Base-by-base conservation (phyloP, 1,140 invertebrate genomes). In the Lordiphosa clarofinis region DNA sequence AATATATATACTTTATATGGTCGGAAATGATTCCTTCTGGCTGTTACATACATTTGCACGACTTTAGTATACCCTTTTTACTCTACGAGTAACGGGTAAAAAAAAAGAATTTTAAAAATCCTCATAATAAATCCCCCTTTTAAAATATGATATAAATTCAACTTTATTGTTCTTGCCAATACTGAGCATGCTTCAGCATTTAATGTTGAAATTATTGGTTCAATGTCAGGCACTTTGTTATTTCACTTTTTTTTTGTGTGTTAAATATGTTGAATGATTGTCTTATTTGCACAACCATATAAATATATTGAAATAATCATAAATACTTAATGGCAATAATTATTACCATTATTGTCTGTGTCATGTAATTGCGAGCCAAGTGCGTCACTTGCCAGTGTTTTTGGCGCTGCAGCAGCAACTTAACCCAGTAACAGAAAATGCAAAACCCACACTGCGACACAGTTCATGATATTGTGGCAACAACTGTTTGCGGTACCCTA, bases 371-470 rank as follows among this genome's bases (percentile, higher is more conserved):
- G 75, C 75, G 59, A 52, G 42, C 56, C 70, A 66, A 69, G 56
- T 61, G 59, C 49, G 61, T 40, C 40, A 49, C 46, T 55, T 35
- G 54, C 57, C 47, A 49, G 56, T 36, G 37, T 43, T 13, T 36
- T 21, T 39, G 48, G 13, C 13, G 47, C 39, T 50, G 63, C 39
- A 50, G 53, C 63, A 44, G 53, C 73, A 78, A 79, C 69, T 79
- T 79, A 79, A 79, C 74, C 74, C 75, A 79, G 60, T 74, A 79
- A 81, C 15, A 33, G 56, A 64, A 53, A 9, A 60, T 37, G 54
- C 31, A 13, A 55, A 56, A 54, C 72, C 72, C 72, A 75, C 72
- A 63, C 63, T 40, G 33, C 31, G 9, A 13, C 8, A 12, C 31
- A 36, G 8, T 38, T 21, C 37, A 49, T 24, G 31, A 44, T 58